Evolutionary conservation across 2,113 vertebrate species (phyloP).

Genomic region (Micronycteris hirsuta): DNA sequence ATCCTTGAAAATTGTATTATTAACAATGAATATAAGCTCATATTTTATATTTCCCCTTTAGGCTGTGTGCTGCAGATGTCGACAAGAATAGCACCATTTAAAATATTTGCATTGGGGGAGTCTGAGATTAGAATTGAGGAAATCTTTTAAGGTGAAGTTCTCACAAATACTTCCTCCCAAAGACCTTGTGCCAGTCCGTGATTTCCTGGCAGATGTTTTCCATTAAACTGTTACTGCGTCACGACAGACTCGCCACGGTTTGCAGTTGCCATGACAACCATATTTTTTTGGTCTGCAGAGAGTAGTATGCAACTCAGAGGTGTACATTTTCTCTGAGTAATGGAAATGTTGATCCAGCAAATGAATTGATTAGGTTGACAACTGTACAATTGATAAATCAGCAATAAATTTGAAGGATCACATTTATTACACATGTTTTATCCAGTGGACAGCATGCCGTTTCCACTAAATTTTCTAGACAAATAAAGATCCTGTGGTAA

Average conservation of each 20-base stretch:
- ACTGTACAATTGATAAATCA: slow-evolving; percentile 25
- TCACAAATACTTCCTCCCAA: slow-evolving; percentile 43
- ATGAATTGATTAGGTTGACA: slow-evolving; percentile 57
- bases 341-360: slow-evolving; percentile 65
- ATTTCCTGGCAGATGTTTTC: slow-evolving; percentile 78
- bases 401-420: not conserved
- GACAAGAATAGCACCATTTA: slow-evolving; percentile 1
- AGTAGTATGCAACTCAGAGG: slow-evolving; percentile 71
- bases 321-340: slow-evolving; percentile 56
- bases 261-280: slow-evolving; percentile 80
- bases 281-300: slow-evolving; percentile 77
- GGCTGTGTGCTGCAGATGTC: not conserved
- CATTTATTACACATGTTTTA: not conserved
- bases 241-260: slow-evolving; percentile 66
- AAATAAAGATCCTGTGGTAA: slow-evolving; percentile 38
- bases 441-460: not conserved
- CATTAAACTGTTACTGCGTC: slow-evolving; percentile 73
- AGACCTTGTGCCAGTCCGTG: slow-evolving; percentile 46
- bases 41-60: not conserved
- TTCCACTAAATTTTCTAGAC: slow-evolving; percentile 51
- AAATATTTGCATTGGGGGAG: slow-evolving; percentile 24
- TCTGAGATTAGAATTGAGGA: slow-evolving; percentile 49
- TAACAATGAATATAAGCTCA: not conserved
- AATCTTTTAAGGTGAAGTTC: slow-evolving; percentile 66
- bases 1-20: not conserved